A percentile compares a stretch with the other conserved stretches of the same genome.
Evolutionary conservation across 2,888 invertebrate species (phyloP).

Genomic region (Ryuthela nishihirai): DNA sequence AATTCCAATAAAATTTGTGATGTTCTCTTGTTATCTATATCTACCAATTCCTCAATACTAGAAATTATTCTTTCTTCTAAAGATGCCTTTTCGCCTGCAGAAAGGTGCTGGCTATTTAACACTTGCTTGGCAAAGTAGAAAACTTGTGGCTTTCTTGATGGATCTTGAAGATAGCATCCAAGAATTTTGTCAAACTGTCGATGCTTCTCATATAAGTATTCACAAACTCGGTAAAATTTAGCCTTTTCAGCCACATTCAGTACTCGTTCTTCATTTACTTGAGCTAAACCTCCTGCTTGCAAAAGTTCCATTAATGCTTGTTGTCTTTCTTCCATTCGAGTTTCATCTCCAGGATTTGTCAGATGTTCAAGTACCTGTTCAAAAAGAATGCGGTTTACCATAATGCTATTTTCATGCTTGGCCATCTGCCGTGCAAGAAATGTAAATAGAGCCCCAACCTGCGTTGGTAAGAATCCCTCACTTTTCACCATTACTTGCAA

Average conservation of each 20-base stretch:
- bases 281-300: constrained; percentile 58
- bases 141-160: constrained; percentile 60
- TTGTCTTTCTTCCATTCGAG: constrained; percentile 61
- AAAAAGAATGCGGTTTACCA: constrained; percentile 57
- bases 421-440: constrained; percentile 65
- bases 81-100: constrained; percentile 47
- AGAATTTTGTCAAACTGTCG: constrained; percentile 63
- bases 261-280: constrained; percentile 57
- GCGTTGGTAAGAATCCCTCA: constrained; percentile 62
- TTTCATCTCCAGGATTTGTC: constrained; percentile 51
- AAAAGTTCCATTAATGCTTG: constrained; percentile 68
- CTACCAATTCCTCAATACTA: constrained; percentile 55
- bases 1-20: constrained; percentile 61
- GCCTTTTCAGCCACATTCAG: constrained; percentile 62
- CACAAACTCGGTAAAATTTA: constrained; percentile 66
- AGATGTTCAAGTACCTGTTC: constrained; percentile 59
- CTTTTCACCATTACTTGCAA: constrained; percentile 65
- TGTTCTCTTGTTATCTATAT: constrained; percentile 61
- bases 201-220: constrained; percentile 62
- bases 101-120: constrained; percentile 47
- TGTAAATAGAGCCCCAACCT: constrained; percentile 62
- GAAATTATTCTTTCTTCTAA: constrained; percentile 48
- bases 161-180: constrained; percentile 64
- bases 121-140: constrained; percentile 56
- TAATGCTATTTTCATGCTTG: constrained; percentile 52